phyloP scores from a whole-genome alignment of 1,140 invertebrate species.

The Coenobita brevimanus region DNA sequence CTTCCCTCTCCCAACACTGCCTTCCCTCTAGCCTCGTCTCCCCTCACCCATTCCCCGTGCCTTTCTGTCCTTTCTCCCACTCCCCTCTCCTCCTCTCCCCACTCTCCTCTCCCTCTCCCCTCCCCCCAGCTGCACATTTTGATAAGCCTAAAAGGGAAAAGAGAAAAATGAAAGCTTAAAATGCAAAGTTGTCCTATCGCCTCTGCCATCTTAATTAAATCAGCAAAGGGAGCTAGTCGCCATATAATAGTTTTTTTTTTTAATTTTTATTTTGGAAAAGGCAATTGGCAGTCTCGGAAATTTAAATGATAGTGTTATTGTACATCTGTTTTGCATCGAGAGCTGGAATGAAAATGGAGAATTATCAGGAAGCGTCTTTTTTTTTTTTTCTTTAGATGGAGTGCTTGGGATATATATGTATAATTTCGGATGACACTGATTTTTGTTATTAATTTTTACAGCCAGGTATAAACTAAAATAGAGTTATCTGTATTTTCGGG shows the following conservation, averaged over 20 bases:
- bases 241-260: slow-evolving; percentile 31
- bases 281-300: background rate
- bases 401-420: no score
- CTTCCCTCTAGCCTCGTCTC: background rate
- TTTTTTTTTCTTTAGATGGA: no score
- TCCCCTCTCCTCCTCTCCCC: background rate
- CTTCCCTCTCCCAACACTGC: background rate
- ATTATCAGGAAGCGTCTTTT: no score
- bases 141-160: slow-evolving; percentile 33
- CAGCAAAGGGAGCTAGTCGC: slow-evolving; percentile 2
- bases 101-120: background rate
- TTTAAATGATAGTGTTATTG: slow-evolving; percentile 31
- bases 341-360: no score
- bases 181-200: slow-evolving; percentile 41
- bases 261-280: slow-evolving; percentile 19
- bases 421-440: no score
- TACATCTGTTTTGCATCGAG: no score
- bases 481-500: no score
- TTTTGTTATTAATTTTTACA: no score
- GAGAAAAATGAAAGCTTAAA: slow-evolving; percentile 41
- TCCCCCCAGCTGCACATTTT: slow-evolving; percentile 17
- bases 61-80: background rate
- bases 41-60: no score
- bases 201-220: slow-evolving; percentile 34
- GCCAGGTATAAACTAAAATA: no score